phyloP scores from a whole-genome alignment of 1,140 invertebrate species.

The Babylonia areolata region DNA sequence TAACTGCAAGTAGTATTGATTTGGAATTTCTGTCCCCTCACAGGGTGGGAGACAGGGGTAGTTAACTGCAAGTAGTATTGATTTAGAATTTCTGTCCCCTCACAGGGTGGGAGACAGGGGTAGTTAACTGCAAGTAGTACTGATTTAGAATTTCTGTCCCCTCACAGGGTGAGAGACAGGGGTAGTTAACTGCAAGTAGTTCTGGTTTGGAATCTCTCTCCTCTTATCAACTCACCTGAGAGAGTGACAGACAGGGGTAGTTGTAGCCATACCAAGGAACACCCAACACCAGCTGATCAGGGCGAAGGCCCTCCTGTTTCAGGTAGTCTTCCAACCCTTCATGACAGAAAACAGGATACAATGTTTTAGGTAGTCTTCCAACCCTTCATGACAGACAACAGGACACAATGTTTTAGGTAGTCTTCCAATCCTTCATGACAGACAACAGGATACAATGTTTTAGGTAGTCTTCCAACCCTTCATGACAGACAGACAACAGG shows the following conservation, averaged over 20 bases:
- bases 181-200: no score
- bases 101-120: no score
- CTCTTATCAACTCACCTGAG: conserved; percentile 52
- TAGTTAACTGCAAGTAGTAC: no score
- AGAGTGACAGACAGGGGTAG: conserved; percentile 70
- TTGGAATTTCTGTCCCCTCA: no score
- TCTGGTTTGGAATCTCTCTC: no score
- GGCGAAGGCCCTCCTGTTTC: conserved; percentile 87
- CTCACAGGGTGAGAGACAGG: no score
- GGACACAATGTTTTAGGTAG: conserved; percentile 82
- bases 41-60: no score
- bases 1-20: no score
- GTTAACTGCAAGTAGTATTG: no score
- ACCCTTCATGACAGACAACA: conserved; percentile 49
- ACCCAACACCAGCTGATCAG: conserved; percentile 91
- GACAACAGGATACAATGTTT: conserved; percentile 76
- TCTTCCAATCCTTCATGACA: conserved; percentile 81
- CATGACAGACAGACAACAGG: not conserved
- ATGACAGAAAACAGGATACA: not conserved
- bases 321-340: conserved; percentile 87
- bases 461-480: conserved; percentile 87
- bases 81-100: no score
- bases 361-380: conserved; percentile 84
- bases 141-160: no score
- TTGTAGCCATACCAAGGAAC: conserved; percentile 92